These are phyloP conservation scores for Harmothoe impar DNA, from an alignment of 2,888 invertebrate genomes.

Conservation along the genomic window DNA sequence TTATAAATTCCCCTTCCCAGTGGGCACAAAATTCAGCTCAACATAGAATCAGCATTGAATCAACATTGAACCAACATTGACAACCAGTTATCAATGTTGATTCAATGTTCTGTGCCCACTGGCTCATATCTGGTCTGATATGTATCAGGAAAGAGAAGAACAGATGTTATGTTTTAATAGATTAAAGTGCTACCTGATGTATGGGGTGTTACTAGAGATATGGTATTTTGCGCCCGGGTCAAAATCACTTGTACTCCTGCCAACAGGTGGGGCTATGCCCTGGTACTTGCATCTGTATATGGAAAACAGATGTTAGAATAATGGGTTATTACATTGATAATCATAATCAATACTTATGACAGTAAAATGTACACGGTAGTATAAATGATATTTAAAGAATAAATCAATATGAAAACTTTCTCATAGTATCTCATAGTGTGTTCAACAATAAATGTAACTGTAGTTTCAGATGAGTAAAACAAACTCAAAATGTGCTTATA, in stretches of 20 bases:
- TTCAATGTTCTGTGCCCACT: not conserved
- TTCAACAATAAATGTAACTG: too few species aligned
- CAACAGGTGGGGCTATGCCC: slow-evolving; percentile 80
- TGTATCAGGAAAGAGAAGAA: not conserved
- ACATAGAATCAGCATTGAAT: not conserved
- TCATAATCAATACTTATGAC: too few species aligned
- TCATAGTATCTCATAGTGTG: too few species aligned
- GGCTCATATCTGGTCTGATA: not conserved
- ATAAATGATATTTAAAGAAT: too few species aligned
- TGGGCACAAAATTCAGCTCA: not conserved
- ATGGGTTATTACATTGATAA: too few species aligned
- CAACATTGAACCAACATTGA: not conserved
- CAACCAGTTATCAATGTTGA: not conserved
- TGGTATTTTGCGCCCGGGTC: slow-evolving; percentile 97
- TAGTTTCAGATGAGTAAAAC: too few species aligned
- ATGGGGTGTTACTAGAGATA: slow-evolving; percentile 93
- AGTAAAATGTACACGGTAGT: too few species aligned
- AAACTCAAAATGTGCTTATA: too few species aligned
- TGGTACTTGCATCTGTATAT: slow-evolving; percentile 77
- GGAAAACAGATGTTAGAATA: too few species aligned
- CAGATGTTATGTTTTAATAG: not conserved
- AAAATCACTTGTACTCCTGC: slow-evolving; percentile 89
- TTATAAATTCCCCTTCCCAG: too few species aligned
- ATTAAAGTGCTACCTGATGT: slow-evolving; percentile 87
- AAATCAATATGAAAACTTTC: too few species aligned